Evolutionary conservation across 1,140 invertebrate genomes (phyloP).

Genomic region (Habropoda laboriosa): DNA sequence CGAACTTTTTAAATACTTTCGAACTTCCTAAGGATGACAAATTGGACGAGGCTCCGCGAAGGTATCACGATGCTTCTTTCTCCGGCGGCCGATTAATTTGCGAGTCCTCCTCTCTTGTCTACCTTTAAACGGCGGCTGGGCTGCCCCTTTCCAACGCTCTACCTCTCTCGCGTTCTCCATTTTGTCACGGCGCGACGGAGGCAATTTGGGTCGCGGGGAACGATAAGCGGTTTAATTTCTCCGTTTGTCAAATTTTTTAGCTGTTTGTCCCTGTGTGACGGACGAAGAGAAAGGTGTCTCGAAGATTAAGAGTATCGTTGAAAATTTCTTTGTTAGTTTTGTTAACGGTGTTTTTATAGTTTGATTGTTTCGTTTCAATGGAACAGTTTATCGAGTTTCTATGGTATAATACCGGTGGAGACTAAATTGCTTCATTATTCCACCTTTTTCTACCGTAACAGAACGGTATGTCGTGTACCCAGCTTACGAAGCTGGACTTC

Average conservation of each 20-base stretch:
- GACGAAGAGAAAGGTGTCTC: no score
- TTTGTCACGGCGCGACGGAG: slow-evolving; percentile 11
- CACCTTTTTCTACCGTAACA: neutral
- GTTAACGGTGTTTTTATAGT: no score
- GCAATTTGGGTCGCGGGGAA: slow-evolving; percentile 9
- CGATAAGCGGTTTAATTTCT: slow-evolving; percentile 49
- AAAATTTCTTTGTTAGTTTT: no score
- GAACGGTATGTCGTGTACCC: neutral
- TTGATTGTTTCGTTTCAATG: no score
- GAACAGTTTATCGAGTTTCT: neutral
- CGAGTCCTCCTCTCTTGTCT: slow-evolving; percentile 48
- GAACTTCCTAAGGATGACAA: slow-evolving; percentile 65
- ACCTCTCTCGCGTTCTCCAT: neutral
- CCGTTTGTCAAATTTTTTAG: slow-evolving; percentile 18
- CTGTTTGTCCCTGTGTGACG: neutral
- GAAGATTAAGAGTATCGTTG: no score
- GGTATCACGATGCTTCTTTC: slow-evolving; percentile 12
- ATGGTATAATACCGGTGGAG: no score
- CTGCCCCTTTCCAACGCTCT: neutral
- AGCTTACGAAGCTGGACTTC: neutral
- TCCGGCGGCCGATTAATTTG: slow-evolving; percentile 57
- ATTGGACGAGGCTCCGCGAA: slow-evolving; percentile 58
- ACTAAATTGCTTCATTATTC: neutral
- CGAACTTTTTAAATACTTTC: slow-evolving; percentile 70
- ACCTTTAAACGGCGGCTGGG: no score